Evolutionary conservation across 2,888 invertebrate genomes (phyloP).

Genomic region (Mimachlamys varia): DNA sequence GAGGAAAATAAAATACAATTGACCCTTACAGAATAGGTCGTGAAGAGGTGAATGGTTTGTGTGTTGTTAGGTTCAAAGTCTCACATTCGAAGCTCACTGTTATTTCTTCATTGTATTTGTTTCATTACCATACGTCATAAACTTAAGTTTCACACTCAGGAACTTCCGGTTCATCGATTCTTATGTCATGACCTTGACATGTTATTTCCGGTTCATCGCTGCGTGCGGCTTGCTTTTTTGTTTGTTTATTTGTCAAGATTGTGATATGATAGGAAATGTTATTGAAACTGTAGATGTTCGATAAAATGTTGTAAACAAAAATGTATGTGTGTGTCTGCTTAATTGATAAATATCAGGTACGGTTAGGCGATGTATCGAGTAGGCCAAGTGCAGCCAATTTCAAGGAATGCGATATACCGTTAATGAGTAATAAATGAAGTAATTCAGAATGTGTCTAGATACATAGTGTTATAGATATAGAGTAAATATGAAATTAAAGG

Average conservation of each 20-base stretch:
- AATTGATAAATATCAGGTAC: not conserved
- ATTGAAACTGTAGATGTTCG: not conserved
- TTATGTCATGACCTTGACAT: not conserved
- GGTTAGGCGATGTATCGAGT: too few species aligned
- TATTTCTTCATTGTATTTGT: not conserved
- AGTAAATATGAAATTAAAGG: too few species aligned
- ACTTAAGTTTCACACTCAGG: not conserved
- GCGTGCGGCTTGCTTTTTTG: not conserved
- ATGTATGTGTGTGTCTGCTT: not conserved
- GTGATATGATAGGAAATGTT: not conserved
- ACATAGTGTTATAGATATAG: too few species aligned
- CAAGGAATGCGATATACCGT: too few species aligned
- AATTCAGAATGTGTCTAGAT: too few species aligned
- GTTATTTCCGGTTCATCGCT: slow-evolving; percentile 26
- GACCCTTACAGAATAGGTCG: too few species aligned
- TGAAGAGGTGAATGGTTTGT: not conserved
- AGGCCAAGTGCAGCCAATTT: too few species aligned
- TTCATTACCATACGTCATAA: not conserved
- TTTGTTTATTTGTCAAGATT: not conserved
- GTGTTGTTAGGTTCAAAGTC: not conserved
- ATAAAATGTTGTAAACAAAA: not conserved
- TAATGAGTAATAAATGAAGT: too few species aligned
- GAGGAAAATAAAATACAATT: too few species aligned
- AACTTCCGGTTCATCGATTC: slow-evolving; percentile 28
- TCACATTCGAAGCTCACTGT: not conserved